Evolutionary conservation across 30 jellyfish, hydroid and myxozoan genomes (phyloP), one percentile per base, ranked within the genome.

Genomic region (Pseudorhiza aurosa): DNA sequence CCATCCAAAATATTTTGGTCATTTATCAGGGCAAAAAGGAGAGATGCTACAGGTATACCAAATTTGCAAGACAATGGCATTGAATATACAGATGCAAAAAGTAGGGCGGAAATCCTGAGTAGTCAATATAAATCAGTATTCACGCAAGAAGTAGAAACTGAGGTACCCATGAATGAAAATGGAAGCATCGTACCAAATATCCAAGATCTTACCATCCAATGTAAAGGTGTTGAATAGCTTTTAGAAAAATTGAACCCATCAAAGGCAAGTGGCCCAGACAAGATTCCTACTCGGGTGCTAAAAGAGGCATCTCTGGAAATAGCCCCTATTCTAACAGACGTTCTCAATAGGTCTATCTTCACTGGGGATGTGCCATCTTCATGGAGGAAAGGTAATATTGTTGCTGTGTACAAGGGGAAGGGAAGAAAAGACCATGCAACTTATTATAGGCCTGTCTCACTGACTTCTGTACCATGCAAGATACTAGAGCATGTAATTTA

Each of bases 221-320:
- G 80, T 6, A 58, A 76, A 74, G 87, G 87, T 74, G 65, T 53
- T 25, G 77, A 55, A 35, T 46, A 74, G 80, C 80, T 76, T 15
- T 36, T 76, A 57, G 58, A 58, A 2, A 58, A 43, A 40, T 6
- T 76, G 65, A 36, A 74, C 71, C 87, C 87, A 74, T 30, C 67
- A 26, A 69, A 69, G 50, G 83, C 83, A 24, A 17, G 68, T 69
- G 83, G 83, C 32, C 83, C 83, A 58, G 88, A 76, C 72, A 58
- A 76, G 80, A 76, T 39, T 57, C 88, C 88, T 7, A 76, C 70
- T 40, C 58, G 73, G 58, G 59, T 72, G 28, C 85, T 72, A 47
- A 74, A 55, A 32, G 87, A 31, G 26, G 75, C 65, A 30, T 37
- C 87, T n/a, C 2, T 39, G 50, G 82, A 36, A 58, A 58, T 59